Evolutionary conservation across 2,113 vertebrate genomes (phyloP), one percentile per base, ranked within the genome.

Genomic region (Myodes glareolus): DNA sequence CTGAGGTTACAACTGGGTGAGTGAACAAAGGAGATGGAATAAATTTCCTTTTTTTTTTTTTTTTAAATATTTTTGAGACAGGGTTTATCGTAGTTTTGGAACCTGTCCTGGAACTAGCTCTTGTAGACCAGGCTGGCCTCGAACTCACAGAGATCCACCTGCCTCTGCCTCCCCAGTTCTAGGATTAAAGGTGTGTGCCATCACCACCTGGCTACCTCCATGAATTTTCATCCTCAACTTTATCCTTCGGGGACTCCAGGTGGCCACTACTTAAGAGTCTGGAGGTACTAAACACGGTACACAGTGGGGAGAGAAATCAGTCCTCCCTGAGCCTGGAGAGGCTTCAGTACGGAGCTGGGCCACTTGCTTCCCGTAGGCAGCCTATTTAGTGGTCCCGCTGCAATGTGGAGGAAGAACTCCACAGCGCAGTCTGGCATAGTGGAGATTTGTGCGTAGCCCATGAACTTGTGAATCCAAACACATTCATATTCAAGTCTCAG

Each of bases 391-490:
- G 45, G 1, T 39, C 5, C 52, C 27, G 3, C 61, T 61, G 67
- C n/a, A 50, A 0, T 0, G 31, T 3, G 70, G 58, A 29, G 82
- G 58, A 68, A 31, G 96, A 68, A n/a, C 25, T 45, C 13, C 58
- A 21, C 19, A 58, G 36, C 1, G 12, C 21, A 4, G 52, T 11
- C 11, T 1, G 4, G 23, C n/a, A 16, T 7, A 0, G 78, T 1
- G 3, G 13, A 70, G 93, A 73, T 67, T 42, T 45, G 33, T 36
- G n/a, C 1, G 1, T 8, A 31, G 47, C 4, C 7, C 1, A 6
- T 31, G 61, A 8, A 12, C 70, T 75, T 25, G 23, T 80, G 31
- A 47, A 11, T 82, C 75, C 16, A 27, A 36, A 13, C 2, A 3
- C 0, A 23, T 23, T 29, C 2, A 36, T 3, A 31, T 33, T 73